These are phyloP conservation scores for Siniperca knerii DNA, from an alignment of 2,113 vertebrate genomes.

Conservation along the genomic window DNA sequence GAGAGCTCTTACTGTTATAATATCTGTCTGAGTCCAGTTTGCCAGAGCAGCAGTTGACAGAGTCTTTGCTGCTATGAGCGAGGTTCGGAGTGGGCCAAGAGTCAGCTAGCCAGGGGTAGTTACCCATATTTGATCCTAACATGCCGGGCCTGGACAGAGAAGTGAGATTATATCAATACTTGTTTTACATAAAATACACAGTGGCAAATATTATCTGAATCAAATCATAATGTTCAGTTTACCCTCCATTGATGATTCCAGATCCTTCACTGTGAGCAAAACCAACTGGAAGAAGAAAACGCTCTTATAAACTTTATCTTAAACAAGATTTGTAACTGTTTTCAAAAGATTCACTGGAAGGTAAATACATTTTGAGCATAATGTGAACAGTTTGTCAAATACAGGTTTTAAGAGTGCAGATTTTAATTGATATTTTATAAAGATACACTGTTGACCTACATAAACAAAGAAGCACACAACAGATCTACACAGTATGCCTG, in stretches of 20 bases:
- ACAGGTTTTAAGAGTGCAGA: constrained; percentile 22
- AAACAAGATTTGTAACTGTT: background rate
- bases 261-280: constrained; percentile 89
- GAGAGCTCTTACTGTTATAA: constrained; percentile 89
- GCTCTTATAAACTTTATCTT: background rate
- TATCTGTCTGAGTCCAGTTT: constrained; percentile 90
- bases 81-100: constrained; percentile 89
- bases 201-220: constrained; percentile 4
- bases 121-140: constrained; percentile 85
- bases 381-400: constrained; percentile 27
- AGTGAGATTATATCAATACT: background rate
- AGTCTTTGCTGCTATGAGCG: constrained; percentile 85
- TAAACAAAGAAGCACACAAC: constrained; percentile 15
- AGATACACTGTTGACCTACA: constrained; percentile 56
- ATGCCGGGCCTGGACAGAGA: constrained; percentile 82
- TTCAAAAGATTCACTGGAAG: constrained; percentile 10
- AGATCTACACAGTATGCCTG: constrained; percentile 2
- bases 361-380: constrained; percentile 22
- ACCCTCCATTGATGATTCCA: constrained; percentile 89
- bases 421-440: constrained; percentile 53
- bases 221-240: constrained; percentile 55
- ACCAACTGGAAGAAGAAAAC: constrained; percentile 81
- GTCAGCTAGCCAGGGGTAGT: constrained; percentile 93
- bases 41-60: constrained; percentile 83
- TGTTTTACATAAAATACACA: constrained; percentile 6